These are phyloP conservation scores for Caenorhabditis sinica DNA, from an alignment of 2,888 invertebrate species.

Conservation along the genomic window DNA sequence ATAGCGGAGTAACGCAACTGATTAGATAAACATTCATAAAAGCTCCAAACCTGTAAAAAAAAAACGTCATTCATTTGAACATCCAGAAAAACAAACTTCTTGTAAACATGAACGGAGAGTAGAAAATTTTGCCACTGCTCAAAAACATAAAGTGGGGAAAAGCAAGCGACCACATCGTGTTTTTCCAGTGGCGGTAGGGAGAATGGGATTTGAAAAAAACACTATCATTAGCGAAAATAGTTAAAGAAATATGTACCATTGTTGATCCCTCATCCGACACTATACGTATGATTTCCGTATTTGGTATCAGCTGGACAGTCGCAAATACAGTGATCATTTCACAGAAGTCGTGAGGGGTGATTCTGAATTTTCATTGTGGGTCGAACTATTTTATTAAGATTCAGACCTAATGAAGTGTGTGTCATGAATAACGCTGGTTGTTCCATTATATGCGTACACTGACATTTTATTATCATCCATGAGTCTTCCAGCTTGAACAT, in stretches of 20 bases:
- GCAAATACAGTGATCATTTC: slow-evolving; percentile 63
- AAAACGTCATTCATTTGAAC: not conserved
- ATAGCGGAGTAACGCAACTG: slow-evolving; percentile 67
- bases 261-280: slow-evolving; percentile 29
- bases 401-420: not conserved
- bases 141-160: slow-evolving; percentile 68
- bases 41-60: slow-evolving; percentile 64
- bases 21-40: slow-evolving; percentile 68
- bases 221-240: not conserved
- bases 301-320: slow-evolving; percentile 58
- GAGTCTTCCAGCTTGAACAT: slow-evolving; percentile 13
- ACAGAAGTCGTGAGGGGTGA: slow-evolving; percentile 69
- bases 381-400: not conserved
- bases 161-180: slow-evolving; percentile 66
- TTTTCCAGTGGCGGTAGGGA: slow-evolving; percentile 3
- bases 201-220: slow-evolving; percentile 55
- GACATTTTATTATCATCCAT: slow-evolving; percentile 27
- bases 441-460: too few relatives aligned
- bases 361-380: slow-evolving; percentile 28
- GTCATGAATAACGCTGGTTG: too few relatives aligned
- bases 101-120: slow-evolving; percentile 68
- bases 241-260: too few relatives aligned
- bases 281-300: slow-evolving; percentile 34
- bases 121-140: slow-evolving; percentile 72
- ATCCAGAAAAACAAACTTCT: slow-evolving; percentile 26